Evolutionary conservation across 2,113 vertebrate genomes (phyloP).

Genomic region (Aix galericulata): DNA sequence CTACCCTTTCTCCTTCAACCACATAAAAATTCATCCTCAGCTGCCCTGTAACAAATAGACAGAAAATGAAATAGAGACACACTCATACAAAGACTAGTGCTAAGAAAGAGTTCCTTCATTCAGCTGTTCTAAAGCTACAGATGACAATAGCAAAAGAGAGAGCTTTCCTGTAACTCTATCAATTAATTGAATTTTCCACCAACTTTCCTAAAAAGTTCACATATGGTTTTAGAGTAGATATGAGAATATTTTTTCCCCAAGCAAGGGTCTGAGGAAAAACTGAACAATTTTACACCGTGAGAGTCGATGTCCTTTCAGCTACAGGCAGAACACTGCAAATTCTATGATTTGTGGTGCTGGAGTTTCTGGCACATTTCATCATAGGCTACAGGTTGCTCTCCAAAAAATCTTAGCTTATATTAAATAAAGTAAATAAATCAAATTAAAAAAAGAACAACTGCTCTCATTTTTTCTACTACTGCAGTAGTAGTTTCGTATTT

Average conservation of each 20-base stretch:
- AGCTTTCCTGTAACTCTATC: accelerated
- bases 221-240: neutral
- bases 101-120: neutral
- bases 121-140: neutral
- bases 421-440: neutral
- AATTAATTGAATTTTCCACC: neutral
- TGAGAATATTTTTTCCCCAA: neutral
- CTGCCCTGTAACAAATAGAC: neutral
- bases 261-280: neutral
- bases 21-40: neutral
- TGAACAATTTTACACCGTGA: neutral
- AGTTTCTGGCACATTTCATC: neutral
- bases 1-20: neutral
- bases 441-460: neutral
- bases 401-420: neutral
- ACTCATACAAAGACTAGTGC: neutral
- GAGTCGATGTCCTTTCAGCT: neutral
- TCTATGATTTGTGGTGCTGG: neutral
- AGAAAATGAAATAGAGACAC: neutral
- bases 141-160: neutral
- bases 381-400: neutral
- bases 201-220: neutral
- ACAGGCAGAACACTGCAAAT: neutral
- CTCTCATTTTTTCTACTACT: neutral
- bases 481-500: neutral